Percentiles rank a stretch among this genome's conserved stretches.
These are phyloP conservation scores for Gymnocephalus cernua DNA, from an alignment of 2,113 vertebrate genomes.

Conservation along the genomic window DNA sequence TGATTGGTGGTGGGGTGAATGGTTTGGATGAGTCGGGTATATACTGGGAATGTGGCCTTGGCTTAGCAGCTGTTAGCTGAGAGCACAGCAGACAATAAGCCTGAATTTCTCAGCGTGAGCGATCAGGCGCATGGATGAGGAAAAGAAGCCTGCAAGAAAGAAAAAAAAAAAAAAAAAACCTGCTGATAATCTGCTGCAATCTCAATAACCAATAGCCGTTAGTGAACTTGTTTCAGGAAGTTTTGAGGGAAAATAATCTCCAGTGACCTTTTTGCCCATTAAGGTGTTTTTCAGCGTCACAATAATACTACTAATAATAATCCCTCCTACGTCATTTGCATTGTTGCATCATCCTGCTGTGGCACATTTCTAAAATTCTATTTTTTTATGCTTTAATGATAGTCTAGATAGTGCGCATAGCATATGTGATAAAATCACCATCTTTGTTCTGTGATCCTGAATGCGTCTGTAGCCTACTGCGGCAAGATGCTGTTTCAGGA, in stretches of 20 bases:
- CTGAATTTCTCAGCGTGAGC: constrained; percentile 81
- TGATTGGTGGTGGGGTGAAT: constrained; percentile 73
- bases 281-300: not conserved
- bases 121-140: constrained; percentile 45
- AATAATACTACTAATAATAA: too few species aligned
- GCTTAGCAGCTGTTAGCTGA: constrained; percentile 88
- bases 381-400: not conserved
- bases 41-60: constrained; percentile 77
- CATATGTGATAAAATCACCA: not conserved
- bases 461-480: not conserved
- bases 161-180: not conserved
- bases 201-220: constrained; percentile 32
- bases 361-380: not conserved
- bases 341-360: not conserved
- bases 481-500: not conserved
- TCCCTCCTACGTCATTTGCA: not conserved
- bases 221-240: constrained; percentile 39
- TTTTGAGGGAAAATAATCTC: constrained; percentile 27
- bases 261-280: not conserved
- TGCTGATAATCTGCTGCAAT: constrained; percentile 55
- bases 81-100: constrained; percentile 86
- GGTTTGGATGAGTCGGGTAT: constrained; percentile 73
- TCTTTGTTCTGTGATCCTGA: not conserved
- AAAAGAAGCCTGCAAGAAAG: constrained; percentile 43
- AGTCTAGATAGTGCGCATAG: not conserved